Evolutionary conservation across 1,140 invertebrate genomes (phyloP), one percentile per base, ranked within the genome.

Genomic region (Nephotettix cincticeps): DNA sequence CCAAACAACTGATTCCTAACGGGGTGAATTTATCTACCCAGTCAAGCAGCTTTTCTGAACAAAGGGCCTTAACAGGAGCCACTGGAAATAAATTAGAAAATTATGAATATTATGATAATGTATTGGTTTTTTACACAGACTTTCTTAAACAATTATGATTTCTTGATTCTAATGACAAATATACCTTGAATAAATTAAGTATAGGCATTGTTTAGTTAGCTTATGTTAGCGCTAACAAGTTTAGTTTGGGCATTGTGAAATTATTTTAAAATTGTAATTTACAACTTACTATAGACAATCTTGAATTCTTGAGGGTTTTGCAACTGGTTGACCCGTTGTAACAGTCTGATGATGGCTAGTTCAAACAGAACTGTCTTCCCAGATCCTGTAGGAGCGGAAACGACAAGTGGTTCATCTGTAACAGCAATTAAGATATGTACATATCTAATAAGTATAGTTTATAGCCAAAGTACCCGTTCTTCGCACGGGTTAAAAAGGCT

Each of bases 281-380:
- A 36, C 13, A 43, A 77, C 82, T 80, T 83, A 89, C 87, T 86
- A 73, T 90, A 91, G 76, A 90, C 83, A 70, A 90, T 88, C 83
- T 89, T 90, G 67, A 85, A 86, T 71, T 83, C 80, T 73, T 85
- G 81, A 23, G 82, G 73, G 36, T 83, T 76, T 76, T 86, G 86
- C 29, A 45, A 43, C 28, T 11, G 56, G n/a, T 45, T 19, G 1
- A 65, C 36, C 23, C 36, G 30, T 36, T 65, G 29, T 23, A 92
- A 77, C 17, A 91, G 78, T 71, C 87, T 82, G 3, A 92, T 81
- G 54, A 94, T 90, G 0, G 91, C 90, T 76, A 94, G 80, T 84
- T 94, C 93, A 83, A 94, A 92, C 28, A 93, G 82, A 29, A 87
- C 89, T 0, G 92, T 94, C 83, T 94, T 95, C 30, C 92, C 93